Evolutionary conservation across 2,797 vertebrate species (phyloP), one percentile per base, ranked within the genome.

Genomic region (Philypnodon macrostomus): DNA sequence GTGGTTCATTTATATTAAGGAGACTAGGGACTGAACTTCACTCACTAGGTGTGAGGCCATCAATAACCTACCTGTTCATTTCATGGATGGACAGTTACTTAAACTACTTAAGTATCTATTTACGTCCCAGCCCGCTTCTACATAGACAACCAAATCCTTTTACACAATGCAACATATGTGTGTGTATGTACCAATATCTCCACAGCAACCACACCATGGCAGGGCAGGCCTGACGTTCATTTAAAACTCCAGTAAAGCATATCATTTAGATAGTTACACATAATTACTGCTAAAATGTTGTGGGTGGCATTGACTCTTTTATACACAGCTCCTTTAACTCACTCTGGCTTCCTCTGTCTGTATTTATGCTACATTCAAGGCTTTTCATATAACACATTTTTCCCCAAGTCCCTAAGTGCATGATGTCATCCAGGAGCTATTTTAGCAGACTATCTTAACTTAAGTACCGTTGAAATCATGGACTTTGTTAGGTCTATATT

Each of bases 351-450:
- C 46, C 41, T 54, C 44, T 57, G 40, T 42, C 32, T 51, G 45
- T 41, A 51, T 68, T 72, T 70, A 68, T 75, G 50, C 68, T 66
- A 33, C 39, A 67, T 45, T 68, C 37, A 40, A 40, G 35, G 51
- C 56, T 57, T 47, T 53, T 26, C 15, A 8, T 16, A 37, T 54
- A 50, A 68, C 38, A 37, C 47, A 63, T 44, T 23, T 24, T 37
- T 29, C 27, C 54, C 27, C 27, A n/a, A n/a, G n/a, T n/a, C n/a
- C 4, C 27, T 29, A 29, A 29, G 27, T 29, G 9, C 12, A 29
- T 69, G 50, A 74, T 62, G 44, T 79, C 62, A 68, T 65, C 16
- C 40, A 52, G 34, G 40, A 68, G 68, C 48, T 71, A 76, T 73
- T 76, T 70, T 57, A 48, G 57, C n/a, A n/a, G n/a, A n/a, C n/a